Conservation (phyloP, 2,888 invertebrate genomes). For the Eupelmus urozonus region DNA sequence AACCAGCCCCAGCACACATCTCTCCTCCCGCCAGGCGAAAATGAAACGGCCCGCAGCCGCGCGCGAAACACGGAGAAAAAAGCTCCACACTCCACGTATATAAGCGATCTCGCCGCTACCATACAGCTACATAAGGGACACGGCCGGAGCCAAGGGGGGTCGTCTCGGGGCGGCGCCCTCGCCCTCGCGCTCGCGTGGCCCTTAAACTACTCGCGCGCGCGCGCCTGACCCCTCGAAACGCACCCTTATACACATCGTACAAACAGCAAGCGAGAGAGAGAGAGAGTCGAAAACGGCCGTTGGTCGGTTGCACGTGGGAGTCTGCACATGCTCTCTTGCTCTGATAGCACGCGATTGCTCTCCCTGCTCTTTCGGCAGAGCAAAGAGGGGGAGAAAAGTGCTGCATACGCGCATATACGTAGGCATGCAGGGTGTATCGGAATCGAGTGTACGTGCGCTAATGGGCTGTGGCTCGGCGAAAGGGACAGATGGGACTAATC, state of each 20-base stretch:
- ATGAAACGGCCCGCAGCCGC: background rate
- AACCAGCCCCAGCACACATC: background rate
- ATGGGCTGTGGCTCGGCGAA: slow-evolving; percentile 22
- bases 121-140: background rate
- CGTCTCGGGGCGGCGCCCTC: slow-evolving; percentile 32
- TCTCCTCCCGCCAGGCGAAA: background rate
- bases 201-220: no score
- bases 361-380: background rate
- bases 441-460: slow-evolving; percentile 39
- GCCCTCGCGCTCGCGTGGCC: slow-evolving; percentile 49
- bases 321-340: slow-evolving; percentile 50
- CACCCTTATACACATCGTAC: slow-evolving; percentile 5
- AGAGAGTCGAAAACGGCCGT: slow-evolving; percentile 60
- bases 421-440: slow-evolving; percentile 7
- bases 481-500: slow-evolving; percentile 47
- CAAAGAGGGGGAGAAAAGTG: slow-evolving; percentile 4
- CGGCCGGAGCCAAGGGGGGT: slow-evolving; percentile 28
- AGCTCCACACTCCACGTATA: no score
- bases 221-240: slow-evolving; percentile 40
- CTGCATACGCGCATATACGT: background rate
- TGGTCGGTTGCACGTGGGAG: slow-evolving; percentile 61
- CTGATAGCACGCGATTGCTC: slow-evolving; percentile 19
- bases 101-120: slow-evolving; percentile 5
- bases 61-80: background rate
- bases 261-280: background rate